These are phyloP conservation scores for Darevskia mixta DNA, from an alignment of 2,797 vertebrate species.

Conservation along the genomic window DNA sequence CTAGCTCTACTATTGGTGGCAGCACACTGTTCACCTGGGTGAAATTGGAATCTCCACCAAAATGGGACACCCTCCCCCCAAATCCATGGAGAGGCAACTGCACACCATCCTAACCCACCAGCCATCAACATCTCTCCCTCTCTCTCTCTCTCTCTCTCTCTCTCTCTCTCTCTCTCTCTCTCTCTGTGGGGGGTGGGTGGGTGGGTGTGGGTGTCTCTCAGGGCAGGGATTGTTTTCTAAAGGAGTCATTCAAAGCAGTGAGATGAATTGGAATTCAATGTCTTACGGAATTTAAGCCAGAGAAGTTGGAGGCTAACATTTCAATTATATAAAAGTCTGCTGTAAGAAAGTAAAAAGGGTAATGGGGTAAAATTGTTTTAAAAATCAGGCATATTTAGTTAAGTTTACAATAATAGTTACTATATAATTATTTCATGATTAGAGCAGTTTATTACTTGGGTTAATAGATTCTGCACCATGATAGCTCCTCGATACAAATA, in stretches of 20 bases:
- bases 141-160: too few relatives aligned
- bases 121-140: too few relatives aligned
- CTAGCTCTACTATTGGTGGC: too few relatives aligned
- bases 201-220: too few relatives aligned
- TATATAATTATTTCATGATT: neutral
- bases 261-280: neutral
- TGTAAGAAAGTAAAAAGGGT: neutral
- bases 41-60: too few relatives aligned
- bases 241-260: neutral
- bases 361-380: neutral
- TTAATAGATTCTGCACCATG: neutral
- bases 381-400: neutral
- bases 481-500: neutral
- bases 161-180: too few relatives aligned
- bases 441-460: neutral
- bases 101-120: too few relatives aligned
- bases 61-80: too few relatives aligned
- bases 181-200: too few relatives aligned
- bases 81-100: too few relatives aligned
- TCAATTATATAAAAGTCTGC: slow-evolving; percentile 1
- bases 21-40: too few relatives aligned
- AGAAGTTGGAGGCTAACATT: neutral
- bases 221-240: too few relatives aligned
- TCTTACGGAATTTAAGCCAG: neutral
- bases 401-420: neutral